These are phyloP conservation scores for Eulacestoma nigropectus DNA, from an alignment of 2,113 vertebrate genomes.

Conservation along the genomic window DNA sequence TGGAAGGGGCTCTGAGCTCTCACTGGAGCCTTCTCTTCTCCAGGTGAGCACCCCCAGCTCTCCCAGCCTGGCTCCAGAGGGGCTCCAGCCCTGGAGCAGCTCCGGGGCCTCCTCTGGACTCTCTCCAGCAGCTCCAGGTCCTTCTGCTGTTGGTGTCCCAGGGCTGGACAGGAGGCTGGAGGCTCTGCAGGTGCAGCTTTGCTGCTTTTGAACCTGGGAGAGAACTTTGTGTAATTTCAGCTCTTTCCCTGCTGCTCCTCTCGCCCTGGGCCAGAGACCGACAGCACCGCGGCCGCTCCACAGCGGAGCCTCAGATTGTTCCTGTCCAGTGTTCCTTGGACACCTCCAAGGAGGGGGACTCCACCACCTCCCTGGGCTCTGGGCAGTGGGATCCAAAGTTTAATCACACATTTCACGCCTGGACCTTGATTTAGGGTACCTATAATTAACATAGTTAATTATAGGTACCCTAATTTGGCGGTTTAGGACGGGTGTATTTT, in stretches of 20 bases:
- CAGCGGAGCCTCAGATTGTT: background rate
- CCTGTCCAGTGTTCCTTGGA: background rate
- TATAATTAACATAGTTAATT: rapidly evolving
- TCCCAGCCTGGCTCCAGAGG: too few species aligned
- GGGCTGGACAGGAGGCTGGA: too few species aligned
- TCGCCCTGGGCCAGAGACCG: background rate
- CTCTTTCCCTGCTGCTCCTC: background rate
- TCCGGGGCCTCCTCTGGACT: background rate
- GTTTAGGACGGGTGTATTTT: background rate
- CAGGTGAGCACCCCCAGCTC: background rate
- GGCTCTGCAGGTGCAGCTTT: background rate
- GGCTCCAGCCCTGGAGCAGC: background rate
- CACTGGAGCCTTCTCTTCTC: background rate
- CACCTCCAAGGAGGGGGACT: too few species aligned
- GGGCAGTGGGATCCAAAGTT: background rate
- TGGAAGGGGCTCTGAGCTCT: background rate
- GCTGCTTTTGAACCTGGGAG: background rate
- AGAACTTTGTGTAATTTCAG: background rate
- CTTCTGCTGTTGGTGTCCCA: background rate
- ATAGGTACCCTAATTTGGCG: too few species aligned
- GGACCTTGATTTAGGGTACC: background rate
- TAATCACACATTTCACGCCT: background rate
- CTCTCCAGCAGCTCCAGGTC: background rate
- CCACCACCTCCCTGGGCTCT: too few species aligned
- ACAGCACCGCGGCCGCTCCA: too few species aligned